Evolutionary conservation across 1,140 invertebrate genomes (phyloP), one percentile per base, ranked within the genome.

Genomic region (Copidosoma floridanum): DNA sequence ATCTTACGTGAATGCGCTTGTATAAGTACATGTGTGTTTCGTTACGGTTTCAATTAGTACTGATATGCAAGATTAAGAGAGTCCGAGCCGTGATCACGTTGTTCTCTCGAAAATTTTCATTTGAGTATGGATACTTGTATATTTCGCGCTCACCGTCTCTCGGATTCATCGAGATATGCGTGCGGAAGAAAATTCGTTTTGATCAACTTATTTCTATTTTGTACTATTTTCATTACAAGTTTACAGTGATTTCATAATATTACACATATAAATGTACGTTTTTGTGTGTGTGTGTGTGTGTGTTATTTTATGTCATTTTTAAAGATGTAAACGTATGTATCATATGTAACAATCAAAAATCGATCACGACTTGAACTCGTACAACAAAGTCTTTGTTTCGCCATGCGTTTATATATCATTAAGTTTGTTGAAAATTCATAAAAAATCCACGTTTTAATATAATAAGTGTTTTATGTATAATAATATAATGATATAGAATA

Each of bases 41-140:
- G n/a, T n/a, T n/a, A n/a, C n/a, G n/a, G n/a, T n/a, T n/a, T n/a
- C n/a, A n/a, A n/a, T n/a, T n/a, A n/a, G n/a, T 24, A 56, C 14
- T 57, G 55, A 57, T 57, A 57, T 57, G 55, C 44, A 57, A 27
- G 44, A 48, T 47, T 18, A 20, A 57, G 16, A 20, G n/a, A 35
- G 2, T 38, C 18, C 43, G 14, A 56, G 43, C 10, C 7, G 10
- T 16, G 2, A 56, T 47, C 7, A 12, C 0, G 12, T 43, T n/a
- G 4, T 21, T 35, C 46, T 35, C 43, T 12, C 4, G 3, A 43
- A 27, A 54, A 29, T 51, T 51, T 21, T 37, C 20, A 10, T 46
- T 6, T n/a, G 7, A 46, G 44, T 14, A n/a, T n/a, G n/a, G n/a
- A n/a, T n/a, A n/a, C n/a, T n/a, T n/a, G n/a, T n/a, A n/a, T n/a